These are phyloP conservation scores for Drosophila mimetica DNA, from an alignment of 2,888 invertebrate species.

Conservation along the genomic window DNA sequence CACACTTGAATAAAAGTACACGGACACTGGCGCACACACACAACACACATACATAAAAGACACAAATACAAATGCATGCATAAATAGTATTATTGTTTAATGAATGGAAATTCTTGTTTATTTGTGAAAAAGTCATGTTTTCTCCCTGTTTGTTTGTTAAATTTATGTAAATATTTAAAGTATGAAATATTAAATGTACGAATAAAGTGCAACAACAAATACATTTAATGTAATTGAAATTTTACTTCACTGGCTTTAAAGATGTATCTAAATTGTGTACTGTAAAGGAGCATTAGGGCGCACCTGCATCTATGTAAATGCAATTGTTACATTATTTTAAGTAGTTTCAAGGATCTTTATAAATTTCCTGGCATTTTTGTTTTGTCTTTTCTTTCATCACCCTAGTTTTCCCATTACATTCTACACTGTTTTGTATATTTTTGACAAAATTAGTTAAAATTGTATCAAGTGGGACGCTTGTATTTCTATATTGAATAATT, in stretches of 20 bases:
- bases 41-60: conserved; percentile 38
- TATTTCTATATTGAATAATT: conserved; percentile 10
- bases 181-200: conserved; percentile 81
- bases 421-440: background rate
- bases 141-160: conserved; percentile 76
- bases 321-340: too few species aligned
- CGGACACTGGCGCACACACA: conserved; percentile 27
- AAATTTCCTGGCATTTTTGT: too few species aligned
- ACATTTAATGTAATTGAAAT: conserved; percentile 76
- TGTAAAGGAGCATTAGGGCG: too few species aligned
- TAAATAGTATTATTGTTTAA: conserved; percentile 79
- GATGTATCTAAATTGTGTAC: background rate
- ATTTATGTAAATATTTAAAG: conserved; percentile 81
- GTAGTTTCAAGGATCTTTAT: too few species aligned
- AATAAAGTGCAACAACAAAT: conserved; percentile 81
- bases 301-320: too few species aligned
- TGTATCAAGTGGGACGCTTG: background rate
- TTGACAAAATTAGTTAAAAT: conserved; percentile 1
- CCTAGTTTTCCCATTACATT: background rate
- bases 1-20: conserved; percentile 33
- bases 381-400: background rate
- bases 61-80: conserved; percentile 77
- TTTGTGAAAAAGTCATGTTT: conserved; percentile 81
- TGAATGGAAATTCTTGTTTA: conserved; percentile 81
- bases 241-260: background rate